Base-by-base conservation (phyloP, 2,113 vertebrate species). In the Menura novaehollandiae region DNA sequence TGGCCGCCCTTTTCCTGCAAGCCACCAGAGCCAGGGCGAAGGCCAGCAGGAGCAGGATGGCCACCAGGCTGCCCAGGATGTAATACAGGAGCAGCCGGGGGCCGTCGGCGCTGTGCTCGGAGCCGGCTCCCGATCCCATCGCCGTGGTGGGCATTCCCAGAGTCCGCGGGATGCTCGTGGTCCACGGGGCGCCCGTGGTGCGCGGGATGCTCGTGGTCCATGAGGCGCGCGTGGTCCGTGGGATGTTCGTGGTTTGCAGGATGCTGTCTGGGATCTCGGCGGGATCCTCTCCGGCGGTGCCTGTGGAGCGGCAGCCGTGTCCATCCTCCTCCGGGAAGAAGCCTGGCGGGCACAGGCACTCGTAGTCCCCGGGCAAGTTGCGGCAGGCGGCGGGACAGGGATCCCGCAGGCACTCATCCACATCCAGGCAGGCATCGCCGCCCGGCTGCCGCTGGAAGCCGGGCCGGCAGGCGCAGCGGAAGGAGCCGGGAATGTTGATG, bases 11-110 rank as follows among this genome's bases (percentile, higher is more conserved):
- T 73, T 43, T 98, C 69, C 85, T 93, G 58, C 88, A 98, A 33
- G 97, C 85, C 74, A 98, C 69, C 17, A 98, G 52, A 19, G 88
- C 98, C n/a, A 98, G 80, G n/a, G 93, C 95, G 4, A 98, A 89
- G 19, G 96, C 96, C 88, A 98, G 32, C 76, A 98, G 71, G 20
- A 98, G 79, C 19, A 98, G 79, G 74, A 98, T 94, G 69, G 92
- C 98, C 13, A 97, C 96, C 33, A 98, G 96, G 1, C 97, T 97
- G 26, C 98, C 98, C 75, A 98, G 79, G 83, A 98, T 97, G 69
- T 98, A 98, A 24, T 98, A 98, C 17, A 98, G 82, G 18, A 98
- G 96, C 60, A 98, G 88, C 69, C 87, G 96, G 35, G 97, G 97
- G 37, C 97, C 97, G 0, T 97, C 96, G 0, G 91, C 67, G 23